A percentile compares a stretch with the other conserved stretches of the same genome.
Conservation (phyloP, 2,888 invertebrate species). For the Aleiodes testaceus region DNA sequence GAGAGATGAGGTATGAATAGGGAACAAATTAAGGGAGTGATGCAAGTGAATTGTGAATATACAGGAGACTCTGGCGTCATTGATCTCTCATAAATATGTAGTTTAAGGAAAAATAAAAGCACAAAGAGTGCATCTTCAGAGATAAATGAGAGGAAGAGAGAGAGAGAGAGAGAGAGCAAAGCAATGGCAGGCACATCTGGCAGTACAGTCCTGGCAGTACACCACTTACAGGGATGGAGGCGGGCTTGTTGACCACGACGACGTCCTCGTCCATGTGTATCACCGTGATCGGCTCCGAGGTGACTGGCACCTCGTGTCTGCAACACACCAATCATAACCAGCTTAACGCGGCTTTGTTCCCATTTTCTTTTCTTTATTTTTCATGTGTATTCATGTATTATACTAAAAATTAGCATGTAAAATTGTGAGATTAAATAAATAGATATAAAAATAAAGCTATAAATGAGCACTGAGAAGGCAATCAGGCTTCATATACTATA, state of each 20-base stretch:
- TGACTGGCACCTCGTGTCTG: constrained; percentile 99
- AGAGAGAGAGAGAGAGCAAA: not conserved
- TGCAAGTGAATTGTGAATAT: too few relatives aligned
- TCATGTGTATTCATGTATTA: constrained; percentile 26
- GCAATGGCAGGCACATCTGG: constrained; percentile 59
- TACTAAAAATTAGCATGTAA: not conserved
- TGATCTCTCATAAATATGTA: too few relatives aligned
- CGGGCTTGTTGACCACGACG: constrained; percentile 99
- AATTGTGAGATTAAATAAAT: not conserved
- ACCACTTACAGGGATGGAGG: constrained; percentile 99
- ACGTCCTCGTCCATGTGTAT: constrained; percentile 98
- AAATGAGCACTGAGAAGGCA: constrained; percentile 22
- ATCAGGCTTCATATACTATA: constrained; percentile 22
- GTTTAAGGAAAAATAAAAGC: too few relatives aligned
- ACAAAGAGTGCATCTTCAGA: too few relatives aligned
- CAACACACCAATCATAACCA: constrained; percentile 76
- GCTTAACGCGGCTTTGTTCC: constrained; percentile 71
- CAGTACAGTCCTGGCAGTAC: constrained; percentile 77
- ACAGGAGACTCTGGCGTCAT: too few relatives aligned
- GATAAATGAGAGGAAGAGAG: too few relatives aligned
- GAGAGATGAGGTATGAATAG: constrained; percentile 21
- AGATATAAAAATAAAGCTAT: not conserved
- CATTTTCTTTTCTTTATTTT: not conserved
- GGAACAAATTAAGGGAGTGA: constrained; percentile 20
- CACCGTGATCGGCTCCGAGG: constrained; percentile 96